Base-by-base conservation (phyloP, 2,888 invertebrate genomes). In the Osedax fenrisi region DNA sequence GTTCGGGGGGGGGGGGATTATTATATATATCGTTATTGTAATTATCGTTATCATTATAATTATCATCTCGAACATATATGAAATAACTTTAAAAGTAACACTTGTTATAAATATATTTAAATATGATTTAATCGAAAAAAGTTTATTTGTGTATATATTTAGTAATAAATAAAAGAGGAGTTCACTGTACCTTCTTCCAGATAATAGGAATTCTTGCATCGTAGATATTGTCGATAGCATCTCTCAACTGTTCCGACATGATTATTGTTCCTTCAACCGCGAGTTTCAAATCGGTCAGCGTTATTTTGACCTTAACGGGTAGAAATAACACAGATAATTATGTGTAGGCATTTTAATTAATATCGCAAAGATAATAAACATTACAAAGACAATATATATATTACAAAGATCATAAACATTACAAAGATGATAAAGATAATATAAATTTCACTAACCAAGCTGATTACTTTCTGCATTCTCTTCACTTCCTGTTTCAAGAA, bases 181-280 rank as follows among this genome's bases (percentile, higher is more conserved):
- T 64, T 22, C 5, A 23, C 41, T 80, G 78, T 80, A 90, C 91
- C 89, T 92, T 94, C 81, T 90, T 89, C 95, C 96, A 96, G 76
- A 88, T 88, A 76, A 90, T 90, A 0, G 96, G 96, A 78, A 96
- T 92, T 77, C 94, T 88, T 1, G 95, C 95, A 83, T 96, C 95
- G 82, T 93, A 95, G 92, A 96, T 95, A 17, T 94, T 91, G 83
- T 96, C 94, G 41, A 96, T 86, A 0, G 94, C 91, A 79, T 91
- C 91, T 76, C 92, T 87, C 27, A 96, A 87, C 24, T 89, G 89
- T 82, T 93, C 92, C 81, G 93, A 94, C 95, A 96, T 96, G 26
- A 96, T 91, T 80, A 96, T 95, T 0, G 94, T 95, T 27, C 96
- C 96, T 81, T 96, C 95, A 78, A 96, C 95, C 17, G 96, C 96